Conservation (phyloP, 2,888 invertebrate genomes). For the Bimastos eiseni region DNA sequence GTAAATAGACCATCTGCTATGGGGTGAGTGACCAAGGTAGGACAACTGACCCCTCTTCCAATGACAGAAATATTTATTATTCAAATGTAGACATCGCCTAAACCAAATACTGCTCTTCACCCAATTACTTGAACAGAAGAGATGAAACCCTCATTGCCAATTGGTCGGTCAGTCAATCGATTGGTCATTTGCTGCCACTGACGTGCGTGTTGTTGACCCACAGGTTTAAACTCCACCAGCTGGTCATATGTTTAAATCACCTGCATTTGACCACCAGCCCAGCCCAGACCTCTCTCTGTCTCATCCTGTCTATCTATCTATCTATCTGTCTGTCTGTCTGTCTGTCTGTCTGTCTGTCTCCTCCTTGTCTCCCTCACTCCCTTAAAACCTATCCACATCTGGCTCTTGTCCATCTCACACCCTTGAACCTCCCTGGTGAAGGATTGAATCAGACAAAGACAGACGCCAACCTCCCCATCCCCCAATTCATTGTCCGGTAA, state of each 20-base stretch:
- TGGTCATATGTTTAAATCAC: background rate
- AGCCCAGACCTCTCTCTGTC: background rate
- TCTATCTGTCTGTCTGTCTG: too few relatives aligned
- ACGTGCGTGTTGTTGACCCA: background rate
- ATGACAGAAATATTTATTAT: background rate
- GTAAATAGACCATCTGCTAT: background rate
- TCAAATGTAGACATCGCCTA: background rate
- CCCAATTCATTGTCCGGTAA: too few relatives aligned
- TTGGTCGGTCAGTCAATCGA: background rate
- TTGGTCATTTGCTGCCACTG: background rate
- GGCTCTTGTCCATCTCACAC: background rate
- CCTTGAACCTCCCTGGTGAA: background rate
- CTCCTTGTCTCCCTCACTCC: background rate
- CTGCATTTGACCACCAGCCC: background rate
- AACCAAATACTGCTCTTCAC: background rate
- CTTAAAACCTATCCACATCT: background rate
- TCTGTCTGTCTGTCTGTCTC: too few relatives aligned
- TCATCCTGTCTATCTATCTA: too few relatives aligned
- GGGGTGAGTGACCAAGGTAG: background rate
- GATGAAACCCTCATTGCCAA: background rate
- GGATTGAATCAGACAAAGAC: slow-evolving; percentile 13
- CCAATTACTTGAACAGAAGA: background rate
- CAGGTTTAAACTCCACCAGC: background rate
- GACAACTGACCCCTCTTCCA: background rate
- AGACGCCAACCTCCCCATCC: background rate